phyloP scores from a whole-genome alignment of 1,140 invertebrate genomes.

The Sinonovacula constricta region DNA sequence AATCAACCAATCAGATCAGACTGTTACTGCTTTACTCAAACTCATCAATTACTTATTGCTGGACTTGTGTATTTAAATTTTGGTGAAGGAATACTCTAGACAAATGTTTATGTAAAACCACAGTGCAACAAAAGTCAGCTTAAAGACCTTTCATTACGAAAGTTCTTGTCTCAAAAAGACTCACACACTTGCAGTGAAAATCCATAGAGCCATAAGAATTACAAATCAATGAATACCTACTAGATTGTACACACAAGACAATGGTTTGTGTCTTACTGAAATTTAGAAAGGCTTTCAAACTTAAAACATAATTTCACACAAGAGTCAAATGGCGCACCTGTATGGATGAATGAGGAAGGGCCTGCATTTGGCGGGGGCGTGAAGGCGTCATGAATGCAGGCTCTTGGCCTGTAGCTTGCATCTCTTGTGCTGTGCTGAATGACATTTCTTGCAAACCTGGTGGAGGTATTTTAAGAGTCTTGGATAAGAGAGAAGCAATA shows the following conservation, averaged over 20 bases:
- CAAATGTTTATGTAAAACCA: background rate
- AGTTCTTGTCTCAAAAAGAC: background rate
- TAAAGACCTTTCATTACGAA: no score
- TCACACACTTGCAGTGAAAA: background rate
- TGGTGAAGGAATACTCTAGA: background rate
- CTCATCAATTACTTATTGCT: background rate
- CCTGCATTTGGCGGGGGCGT: background rate
- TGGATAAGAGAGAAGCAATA: no score
- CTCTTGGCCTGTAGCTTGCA: slow-evolving; percentile 31
- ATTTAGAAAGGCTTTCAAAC: background rate
- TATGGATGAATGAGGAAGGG: background rate
- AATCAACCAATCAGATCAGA: no score
- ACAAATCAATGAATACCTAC: background rate
- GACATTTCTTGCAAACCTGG: slow-evolving; percentile 50
- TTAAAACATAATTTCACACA: background rate
- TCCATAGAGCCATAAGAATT: background rate
- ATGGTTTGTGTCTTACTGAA: no score
- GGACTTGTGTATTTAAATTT: background rate
- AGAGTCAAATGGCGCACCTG: background rate
- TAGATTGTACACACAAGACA: no score
- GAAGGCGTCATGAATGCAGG: slow-evolving; percentile 47
- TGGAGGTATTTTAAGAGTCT: no score
- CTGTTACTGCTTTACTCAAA: no score
- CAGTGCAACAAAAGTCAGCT: background rate
- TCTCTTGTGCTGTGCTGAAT: slow-evolving; percentile 30